Base-by-base conservation (phyloP, 2,797 vertebrate genomes). In the Falco naumanni region DNA sequence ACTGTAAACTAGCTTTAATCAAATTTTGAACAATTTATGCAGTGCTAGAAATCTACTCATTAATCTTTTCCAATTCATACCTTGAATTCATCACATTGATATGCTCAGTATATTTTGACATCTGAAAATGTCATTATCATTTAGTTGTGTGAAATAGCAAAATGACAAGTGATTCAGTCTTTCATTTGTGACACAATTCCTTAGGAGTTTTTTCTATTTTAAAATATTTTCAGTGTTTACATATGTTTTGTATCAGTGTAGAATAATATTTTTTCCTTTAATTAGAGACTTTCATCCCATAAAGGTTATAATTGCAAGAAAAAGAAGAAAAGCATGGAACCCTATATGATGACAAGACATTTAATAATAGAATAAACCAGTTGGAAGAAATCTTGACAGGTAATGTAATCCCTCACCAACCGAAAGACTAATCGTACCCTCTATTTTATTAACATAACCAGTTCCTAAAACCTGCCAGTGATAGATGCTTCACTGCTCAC, bases 91-190 rank as follows among this genome's bases (percentile, higher is more conserved):
- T 15, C 25, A 59, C 20, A 20, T 18, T 37, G 10, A 80, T 56
- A 64, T 59, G 25, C 50, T 80, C 28, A 79, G 37, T 66, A 45
- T 24, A 75, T 77, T 91, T 51, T 59, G 34, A 89, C 25, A 87
- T 75, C 60, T 89, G 64, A 93, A 84, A 87, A 82, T 77, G 39
- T 48, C 21, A 10, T 47, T 82, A 31, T 53, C 9, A 48, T 75
- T 43, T 75, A 95, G 20, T 86, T 51, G 41, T 88, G 33, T 60
- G 70, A 91, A 88, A 96, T 22, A 87, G 7, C 22, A 84, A 93
- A 85, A 48, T 41, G 6, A 25, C 18, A 90, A 87, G 50, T 61
- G 1, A 60, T 89, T 70, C 34, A 71, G 4, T 69, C 60, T 85
- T 87, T 66, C 68, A 76, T 75, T 85, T 92, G 33, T 17, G 64